Evolutionary conservation across 2,888 invertebrate species (phyloP).

Genomic region (Pristionchus exspectatus): DNA sequence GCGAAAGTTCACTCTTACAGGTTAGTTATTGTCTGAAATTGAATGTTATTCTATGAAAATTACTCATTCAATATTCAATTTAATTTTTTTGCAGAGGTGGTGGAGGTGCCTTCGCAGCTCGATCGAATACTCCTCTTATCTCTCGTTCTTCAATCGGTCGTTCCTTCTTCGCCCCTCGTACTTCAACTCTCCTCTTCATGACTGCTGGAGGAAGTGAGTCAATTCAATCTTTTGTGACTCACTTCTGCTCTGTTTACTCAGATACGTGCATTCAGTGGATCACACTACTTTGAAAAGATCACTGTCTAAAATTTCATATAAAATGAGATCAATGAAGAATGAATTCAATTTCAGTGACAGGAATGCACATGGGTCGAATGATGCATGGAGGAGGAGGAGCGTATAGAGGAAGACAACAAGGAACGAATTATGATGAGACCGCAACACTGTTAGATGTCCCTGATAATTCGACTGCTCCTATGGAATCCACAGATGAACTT

Average conservation of each 20-base stretch:
- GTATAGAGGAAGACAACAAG: background rate
- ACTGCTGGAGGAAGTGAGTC: background rate
- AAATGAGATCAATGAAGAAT: background rate
- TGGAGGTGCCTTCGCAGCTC: background rate
- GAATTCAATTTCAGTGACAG: background rate
- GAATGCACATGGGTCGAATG: background rate
- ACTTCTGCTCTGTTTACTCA: background rate
- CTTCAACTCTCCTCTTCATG: background rate
- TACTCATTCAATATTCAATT: background rate
- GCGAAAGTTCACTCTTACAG: background rate
- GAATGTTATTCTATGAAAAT: background rate
- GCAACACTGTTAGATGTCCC: background rate
- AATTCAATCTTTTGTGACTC: background rate
- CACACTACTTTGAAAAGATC: background rate
- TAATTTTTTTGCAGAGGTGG: background rate
- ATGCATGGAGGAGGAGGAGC: background rate
- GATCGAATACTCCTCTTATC: background rate
- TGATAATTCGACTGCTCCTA: background rate
- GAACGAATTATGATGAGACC: background rate
- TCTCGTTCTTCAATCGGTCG: background rate
- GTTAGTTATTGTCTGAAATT: background rate
- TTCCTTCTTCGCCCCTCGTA: conserved; percentile 7
- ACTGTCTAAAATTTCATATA: background rate
- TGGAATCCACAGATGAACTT: background rate
- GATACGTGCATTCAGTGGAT: background rate